Base-by-base conservation (phyloP, 2,113 vertebrate species). In the Columba livia region DNA sequence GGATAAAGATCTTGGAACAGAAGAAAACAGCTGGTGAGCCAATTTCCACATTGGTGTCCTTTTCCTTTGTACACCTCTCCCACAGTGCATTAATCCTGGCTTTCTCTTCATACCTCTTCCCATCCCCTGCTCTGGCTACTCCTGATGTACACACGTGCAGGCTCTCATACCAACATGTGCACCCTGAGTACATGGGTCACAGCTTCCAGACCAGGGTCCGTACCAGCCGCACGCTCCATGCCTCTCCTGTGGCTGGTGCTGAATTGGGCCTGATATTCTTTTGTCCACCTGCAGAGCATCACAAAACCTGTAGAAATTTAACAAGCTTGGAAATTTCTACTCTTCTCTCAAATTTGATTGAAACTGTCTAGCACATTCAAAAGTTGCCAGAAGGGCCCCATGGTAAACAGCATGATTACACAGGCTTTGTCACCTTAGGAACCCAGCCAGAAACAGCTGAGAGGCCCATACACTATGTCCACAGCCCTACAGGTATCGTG, bases 341-440 rank as follows among this genome's bases (percentile, higher is more conserved):
- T 80, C n/a, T 65, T 65, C 32, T 69, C 18, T 75, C 79, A 73
- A 65, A 83, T 85, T 64, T n/a, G 57, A 26, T 29, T 89, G 79
- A 97, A 95, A 87, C 32, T 53, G 17, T 47, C n/a, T 21, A 61
- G 16, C 15, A 8, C 2, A 28, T 48, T 87, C 38, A 79, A 38
- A 93, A 85, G 70, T 6, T 75, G 61, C 32, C 44, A 29, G 57
- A 56, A 89, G 53, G 73, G 85, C 66, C 67, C 57, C 74, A 48
- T 1, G 29, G 78, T 51, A 94, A 94, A 69, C 38, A 94, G 61
- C 32, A 51, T 3, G 20, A 56, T 64, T 67, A 66, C 57, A 73
- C 9, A 67, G 77, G 86, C 48, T 75, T 87, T 87, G 65, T 64
- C 89, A 93, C 78, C 53, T 93, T 74, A 89, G 89, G 77, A 96